phyloP scores from a whole-genome alignment of 2,797 vertebrate species.

The Squalus acanthias region DNA sequence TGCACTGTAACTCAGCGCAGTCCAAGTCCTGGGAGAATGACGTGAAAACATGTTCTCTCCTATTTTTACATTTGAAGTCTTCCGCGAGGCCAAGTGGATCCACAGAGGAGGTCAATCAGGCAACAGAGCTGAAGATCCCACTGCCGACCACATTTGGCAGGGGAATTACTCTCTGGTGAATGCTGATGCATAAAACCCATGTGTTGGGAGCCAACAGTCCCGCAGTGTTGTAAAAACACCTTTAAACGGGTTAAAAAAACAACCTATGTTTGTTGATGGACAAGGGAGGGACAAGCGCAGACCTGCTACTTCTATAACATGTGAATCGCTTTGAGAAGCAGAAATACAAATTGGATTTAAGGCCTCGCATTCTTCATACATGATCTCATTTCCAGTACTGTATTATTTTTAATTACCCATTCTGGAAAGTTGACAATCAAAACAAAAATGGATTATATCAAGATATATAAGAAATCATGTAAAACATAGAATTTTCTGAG shows the following conservation, averaged over 20 bases:
- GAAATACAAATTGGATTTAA: conserved; percentile 11
- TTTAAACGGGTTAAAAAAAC: neutral
- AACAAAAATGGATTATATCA: neutral
- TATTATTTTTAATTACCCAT: conserved; percentile 1
- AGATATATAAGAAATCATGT: neutral
- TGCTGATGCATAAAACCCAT: neutral
- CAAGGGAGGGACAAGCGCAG: neutral
- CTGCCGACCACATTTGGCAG: neutral
- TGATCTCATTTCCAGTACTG: neutral
- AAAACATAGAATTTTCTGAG: neutral
- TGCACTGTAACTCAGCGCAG: neutral
- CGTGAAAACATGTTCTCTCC: neutral
- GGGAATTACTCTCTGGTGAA: neutral
- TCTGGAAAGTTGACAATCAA: neutral
- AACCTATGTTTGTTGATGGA: neutral
- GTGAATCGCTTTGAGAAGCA: neutral
- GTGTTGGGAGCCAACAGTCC: neutral
- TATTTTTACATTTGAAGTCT: neutral
- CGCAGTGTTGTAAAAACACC: neutral
- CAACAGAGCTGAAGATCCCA: neutral
- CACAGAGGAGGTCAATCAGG: neutral
- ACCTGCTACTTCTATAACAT: neutral
- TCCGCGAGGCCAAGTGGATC: neutral
- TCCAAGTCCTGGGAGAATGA: neutral
- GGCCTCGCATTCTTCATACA: neutral